These are phyloP conservation scores for Caenorhabditis uteleia DNA, from an alignment of 2,888 invertebrate species.

Conservation along the genomic window DNA sequence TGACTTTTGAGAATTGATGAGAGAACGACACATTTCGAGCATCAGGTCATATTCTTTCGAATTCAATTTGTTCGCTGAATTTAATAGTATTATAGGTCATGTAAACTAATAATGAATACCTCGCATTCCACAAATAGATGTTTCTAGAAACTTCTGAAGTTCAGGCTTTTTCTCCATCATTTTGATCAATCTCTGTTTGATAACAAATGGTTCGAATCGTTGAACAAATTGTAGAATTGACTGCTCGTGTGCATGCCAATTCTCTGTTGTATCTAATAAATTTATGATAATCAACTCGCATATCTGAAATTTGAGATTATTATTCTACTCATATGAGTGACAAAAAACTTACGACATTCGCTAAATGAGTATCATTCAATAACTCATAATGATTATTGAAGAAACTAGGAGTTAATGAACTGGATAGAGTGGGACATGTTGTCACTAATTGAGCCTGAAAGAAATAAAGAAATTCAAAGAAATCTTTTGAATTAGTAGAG, in stretches of 20 bases:
- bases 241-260: conserved; percentile 24
- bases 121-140: no score
- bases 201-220: not conserved
- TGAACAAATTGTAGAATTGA: conserved; percentile 11
- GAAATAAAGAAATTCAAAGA: no score
- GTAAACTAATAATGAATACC: no score
- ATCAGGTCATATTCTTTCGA: not conserved
- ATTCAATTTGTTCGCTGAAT: not conserved
- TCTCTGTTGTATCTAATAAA: conserved; percentile 13
- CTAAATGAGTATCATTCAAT: conserved; percentile 24
- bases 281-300: conserved; percentile 30
- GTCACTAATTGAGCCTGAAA: conserved; percentile 9
- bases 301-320: conserved; percentile 8
- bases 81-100: no score
- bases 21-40: conserved; percentile 24
- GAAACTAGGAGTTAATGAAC: conserved; percentile 21
- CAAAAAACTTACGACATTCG: conserved; percentile 26
- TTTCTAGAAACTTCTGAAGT: no score
- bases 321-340: no score
- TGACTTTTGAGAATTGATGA: conserved; percentile 18
- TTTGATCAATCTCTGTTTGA: conserved; percentile 1
- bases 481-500: no score
- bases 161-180: conserved; percentile 2
- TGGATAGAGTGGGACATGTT: conserved; percentile 19
- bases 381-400: conserved; percentile 19